Evolutionary conservation across 2,888 invertebrate genomes (phyloP).

Genomic region (Agrotis exclamationis): DNA sequence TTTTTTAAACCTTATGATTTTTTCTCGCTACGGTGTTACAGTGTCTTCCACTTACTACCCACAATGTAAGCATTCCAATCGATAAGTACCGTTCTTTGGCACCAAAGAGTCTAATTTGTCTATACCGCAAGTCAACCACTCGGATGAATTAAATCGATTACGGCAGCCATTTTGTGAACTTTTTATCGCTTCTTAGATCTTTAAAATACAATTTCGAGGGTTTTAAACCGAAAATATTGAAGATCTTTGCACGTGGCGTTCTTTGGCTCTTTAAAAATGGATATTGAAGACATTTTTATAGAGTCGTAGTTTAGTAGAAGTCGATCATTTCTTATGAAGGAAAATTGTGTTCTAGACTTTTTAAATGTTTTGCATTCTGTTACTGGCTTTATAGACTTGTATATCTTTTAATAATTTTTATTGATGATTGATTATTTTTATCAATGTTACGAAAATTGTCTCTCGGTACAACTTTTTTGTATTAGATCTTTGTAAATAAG

Average conservation of each 20-base stretch:
- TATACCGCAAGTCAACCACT: slow-evolving; percentile 75
- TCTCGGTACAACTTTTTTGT: background rate
- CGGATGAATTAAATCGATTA: slow-evolving; percentile 77
- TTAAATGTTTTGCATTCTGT: background rate
- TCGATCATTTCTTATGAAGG: too few species aligned
- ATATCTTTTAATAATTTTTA: too few species aligned
- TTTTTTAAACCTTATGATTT: background rate
- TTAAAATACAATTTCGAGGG: slow-evolving; percentile 22
- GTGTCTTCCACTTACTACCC: slow-evolving; percentile 59
- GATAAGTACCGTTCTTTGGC: slow-evolving; percentile 72
- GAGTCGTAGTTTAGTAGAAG: background rate
- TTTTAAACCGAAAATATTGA: slow-evolving; percentile 11
- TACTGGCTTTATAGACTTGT: background rate
- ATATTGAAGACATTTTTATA: background rate
- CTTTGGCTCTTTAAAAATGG: background rate
- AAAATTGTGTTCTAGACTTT: background rate
- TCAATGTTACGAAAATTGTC: background rate
- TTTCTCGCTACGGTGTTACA: slow-evolving; percentile 62
- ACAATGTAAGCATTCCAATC: slow-evolving; percentile 66
- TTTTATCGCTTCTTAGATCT: slow-evolving; percentile 45
- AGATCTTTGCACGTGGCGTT: background rate
- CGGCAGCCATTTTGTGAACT: slow-evolving; percentile 57
- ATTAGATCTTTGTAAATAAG: background rate
- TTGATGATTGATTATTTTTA: background rate
- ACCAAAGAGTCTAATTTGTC: slow-evolving; percentile 84